Base-by-base conservation (phyloP, 2,888 invertebrate genomes). In the Corbicula japonica region DNA sequence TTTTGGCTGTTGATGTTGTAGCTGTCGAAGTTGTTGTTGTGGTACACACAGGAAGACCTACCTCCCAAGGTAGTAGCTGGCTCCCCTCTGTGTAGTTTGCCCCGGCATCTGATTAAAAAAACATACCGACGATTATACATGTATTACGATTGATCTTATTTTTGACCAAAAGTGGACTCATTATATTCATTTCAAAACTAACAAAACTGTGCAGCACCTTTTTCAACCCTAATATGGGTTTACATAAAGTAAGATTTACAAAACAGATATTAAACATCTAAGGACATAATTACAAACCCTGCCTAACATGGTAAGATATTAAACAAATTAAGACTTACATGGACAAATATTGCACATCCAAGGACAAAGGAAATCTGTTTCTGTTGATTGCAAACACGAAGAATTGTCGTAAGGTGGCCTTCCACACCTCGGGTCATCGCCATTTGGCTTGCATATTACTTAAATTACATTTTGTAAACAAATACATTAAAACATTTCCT, bases 301-400 rank as follows among this genome's bases (percentile, higher is more conserved):
- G n/a, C n/a, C n/a, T n/a, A n/a, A n/a, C n/a, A n/a, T n/a, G n/a
- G n/a, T n/a, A n/a, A n/a, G n/a, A n/a, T n/a, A n/a, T n/a, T n/a
- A n/a, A n/a, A n/a, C n/a, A n/a, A n/a, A n/a, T n/a, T n/a, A n/a
- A 44, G 23, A 50, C 74, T 66, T 61, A 74, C 74, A 66, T 10
- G 74, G 74, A 61, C 74, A 74, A n/a, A 68, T 66, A 15, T 61
- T 44, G 34, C 74, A 74, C 4, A 56, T 26, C 35, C 46, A 44
- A 4, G 74, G 74, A 44, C 74, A 74, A 30, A 35, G 48, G 66
- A 28, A 60, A 21, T 18, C 10, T 3, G 66, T 56, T 4, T 4
- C n/a, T 38, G 54, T 41, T 26, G 38, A 38, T 38, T 26, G n/a
- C 10, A 26, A 18, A 41, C 66, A 68, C 0, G 35, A 35, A 6